Evolutionary conservation across 1,140 invertebrate genomes (phyloP), one percentile per base, ranked within the genome.

Genomic region (Himalopsyche phryganea): DNA sequence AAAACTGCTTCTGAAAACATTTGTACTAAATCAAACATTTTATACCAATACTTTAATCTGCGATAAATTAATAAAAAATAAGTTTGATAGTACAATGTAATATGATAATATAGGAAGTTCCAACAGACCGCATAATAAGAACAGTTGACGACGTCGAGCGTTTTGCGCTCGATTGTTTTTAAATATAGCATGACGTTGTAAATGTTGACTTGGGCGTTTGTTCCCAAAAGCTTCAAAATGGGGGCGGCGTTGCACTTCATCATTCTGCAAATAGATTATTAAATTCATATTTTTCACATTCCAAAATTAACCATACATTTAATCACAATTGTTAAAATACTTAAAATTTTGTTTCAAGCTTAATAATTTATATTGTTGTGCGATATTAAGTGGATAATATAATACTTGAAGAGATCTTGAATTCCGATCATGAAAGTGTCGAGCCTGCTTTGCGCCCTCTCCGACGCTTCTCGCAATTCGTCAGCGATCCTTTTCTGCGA

Each of bases 151-250:
- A 63, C 41, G 42, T 78, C 76, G 6, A 66, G 48, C 7, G 75
- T 68, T 54, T 74, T 76, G 65, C 84, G 83, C 58, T 89, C 86
- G 44, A 90, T 81, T 1, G 88, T 82, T 35, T 85, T 86, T 63
- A 90, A 79, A 66, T 87, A 89, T 1, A 90, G 76, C 66, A 85
- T 84, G 0, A 88, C 85, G 69, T 90, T 90, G 53, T 83, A 81
- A 45, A 79, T 76, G 9, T 83, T 88, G 15, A 90, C 80, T 13
- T 78, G 76, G 20, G 81, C 74, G 46, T 85, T 80, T 10, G 84
- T 74, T 63, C 87, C 86, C 1, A 91, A 69, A 9, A 90, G 73
- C 66, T 85, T 80, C 1, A 90, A 73, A 15, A 91, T 81, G 0
- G 87, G 86, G 1, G 86, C 79, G 53, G 83, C 82, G 63, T 88